These are phyloP conservation scores for Tinea semifulvella DNA, from an alignment of 2,888 invertebrate species.

Conservation along the genomic window DNA sequence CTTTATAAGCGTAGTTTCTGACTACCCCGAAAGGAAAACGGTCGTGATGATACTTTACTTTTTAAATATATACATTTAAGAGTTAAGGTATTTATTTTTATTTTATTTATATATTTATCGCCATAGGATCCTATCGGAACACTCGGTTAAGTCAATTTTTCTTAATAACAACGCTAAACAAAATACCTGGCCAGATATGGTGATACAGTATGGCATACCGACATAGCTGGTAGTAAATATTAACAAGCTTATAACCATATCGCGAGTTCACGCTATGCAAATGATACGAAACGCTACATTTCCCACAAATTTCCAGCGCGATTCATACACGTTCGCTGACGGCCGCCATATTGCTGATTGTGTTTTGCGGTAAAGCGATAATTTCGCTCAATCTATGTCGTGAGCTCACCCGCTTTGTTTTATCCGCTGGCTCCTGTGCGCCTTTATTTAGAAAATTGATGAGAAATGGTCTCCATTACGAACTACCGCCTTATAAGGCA, in stretches of 20 bases:
- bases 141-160: too few species aligned
- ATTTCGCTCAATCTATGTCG: conserved; percentile 67
- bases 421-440: conserved; percentile 63
- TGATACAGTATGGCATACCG: too few species aligned
- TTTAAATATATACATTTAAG: too few species aligned
- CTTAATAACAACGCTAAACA: too few species aligned
- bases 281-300: conserved; percentile 6
- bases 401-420: conserved; percentile 63
- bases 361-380: conserved; percentile 67
- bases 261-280: conserved; percentile 4
- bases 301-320: conserved; percentile 9
- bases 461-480: conserved; percentile 67
- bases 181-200: too few species aligned
- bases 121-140: too few species aligned
- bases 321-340: conserved; percentile 8
- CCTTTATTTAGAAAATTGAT: conserved; percentile 68
- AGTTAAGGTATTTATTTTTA: too few species aligned
- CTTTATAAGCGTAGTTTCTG: too few species aligned
- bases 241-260: conserved; percentile 4
- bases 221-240: neutral
- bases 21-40: too few species aligned
- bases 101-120: too few species aligned
- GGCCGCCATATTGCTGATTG: conserved; percentile 37
- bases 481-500: conserved; percentile 57
- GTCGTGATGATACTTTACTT: too few species aligned